A percentile compares a stretch with the other conserved stretches of the same genome.
Evolutionary conservation across 2,888 invertebrate species (phyloP).

Genomic region (Epirrhoe alternata): DNA sequence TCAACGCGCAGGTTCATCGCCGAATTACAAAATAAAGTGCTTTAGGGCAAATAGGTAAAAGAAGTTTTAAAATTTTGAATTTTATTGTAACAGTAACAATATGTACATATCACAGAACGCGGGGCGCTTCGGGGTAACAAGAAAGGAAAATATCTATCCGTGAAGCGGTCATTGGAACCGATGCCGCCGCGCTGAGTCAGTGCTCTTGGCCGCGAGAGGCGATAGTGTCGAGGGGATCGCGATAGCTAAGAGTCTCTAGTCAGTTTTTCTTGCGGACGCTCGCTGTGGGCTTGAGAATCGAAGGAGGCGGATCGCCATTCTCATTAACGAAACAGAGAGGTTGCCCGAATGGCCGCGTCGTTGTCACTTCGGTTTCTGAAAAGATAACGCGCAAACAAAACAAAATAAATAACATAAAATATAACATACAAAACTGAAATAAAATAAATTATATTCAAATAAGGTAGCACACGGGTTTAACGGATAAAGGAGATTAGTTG

Average conservation of each 20-base stretch:
- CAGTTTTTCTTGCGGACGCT: constrained; percentile 84
- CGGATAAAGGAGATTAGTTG: constrained; percentile 20
- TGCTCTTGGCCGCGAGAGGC: constrained; percentile 66
- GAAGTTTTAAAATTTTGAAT: constrained; percentile 67
- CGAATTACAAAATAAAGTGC: constrained; percentile 63
- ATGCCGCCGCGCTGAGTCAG: constrained; percentile 66
- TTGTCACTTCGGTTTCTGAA: constrained; percentile 84
- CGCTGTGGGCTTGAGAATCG: constrained; percentile 81
- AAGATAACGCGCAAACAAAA: constrained; percentile 72
- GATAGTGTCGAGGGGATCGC: constrained; percentile 61
- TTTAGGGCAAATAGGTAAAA: constrained; percentile 69
- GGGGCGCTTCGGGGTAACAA: constrained; percentile 82
- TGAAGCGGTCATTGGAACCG: constrained; percentile 68
- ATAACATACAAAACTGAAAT: constrained; percentile 49
- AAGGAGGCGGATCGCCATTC: constrained; percentile 82
- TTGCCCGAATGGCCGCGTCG: constrained; percentile 91
- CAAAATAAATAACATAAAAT: constrained; percentile 68
- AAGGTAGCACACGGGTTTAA: constrained; percentile 40
- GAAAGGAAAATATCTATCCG: constrained; percentile 59
- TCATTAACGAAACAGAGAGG: constrained; percentile 89
- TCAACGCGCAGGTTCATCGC: constrained; percentile 63
- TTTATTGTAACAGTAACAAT: constrained; percentile 85
- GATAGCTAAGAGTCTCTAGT: constrained; percentile 57
- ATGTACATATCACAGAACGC: constrained; percentile 85
- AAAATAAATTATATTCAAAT: constrained; percentile 48